Percentiles rank a stretch among this genome's conserved stretches.
phyloP scores from a whole-genome alignment of 2,113 vertebrate species.

The Diadophis punctatus region DNA sequence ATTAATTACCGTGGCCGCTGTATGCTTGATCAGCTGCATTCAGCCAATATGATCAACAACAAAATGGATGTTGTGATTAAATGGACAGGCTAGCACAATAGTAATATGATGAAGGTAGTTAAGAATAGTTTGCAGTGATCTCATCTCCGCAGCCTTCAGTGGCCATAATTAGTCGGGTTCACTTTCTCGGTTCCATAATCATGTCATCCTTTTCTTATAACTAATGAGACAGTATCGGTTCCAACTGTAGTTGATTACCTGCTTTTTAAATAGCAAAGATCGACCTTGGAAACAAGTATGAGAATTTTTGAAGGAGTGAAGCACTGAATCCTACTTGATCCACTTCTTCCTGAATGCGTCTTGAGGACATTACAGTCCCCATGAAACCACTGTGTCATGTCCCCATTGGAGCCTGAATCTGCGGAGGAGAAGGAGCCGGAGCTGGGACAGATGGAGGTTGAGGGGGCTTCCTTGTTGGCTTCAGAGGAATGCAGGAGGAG shows the following conservation, averaged over 20 bases:
- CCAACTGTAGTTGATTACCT: not conserved
- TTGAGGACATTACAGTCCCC: not conserved
- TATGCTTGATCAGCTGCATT: slow-evolving; percentile 45
- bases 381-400: not conserved
- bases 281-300: not conserved
- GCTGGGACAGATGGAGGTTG: too few relatives aligned
- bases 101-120: slow-evolving; percentile 22
- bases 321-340: fast-evolving
- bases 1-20: slow-evolving; percentile 41
- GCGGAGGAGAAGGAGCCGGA: too few relatives aligned
- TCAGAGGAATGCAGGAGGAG: too few relatives aligned
- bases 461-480: too few relatives aligned
- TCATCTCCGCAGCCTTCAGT: slow-evolving; percentile 15
- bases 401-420: too few relatives aligned
- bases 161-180: not conserved
- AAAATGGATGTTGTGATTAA: slow-evolving; percentile 51
- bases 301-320: not conserved
- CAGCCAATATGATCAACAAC: slow-evolving; percentile 45
- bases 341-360: not conserved
- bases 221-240: not conserved
- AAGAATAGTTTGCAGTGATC: slow-evolving; percentile 14
- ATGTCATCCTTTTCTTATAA: not conserved
- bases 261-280: not conserved
- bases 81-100: slow-evolving; percentile 38
- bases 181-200: not conserved